Conservation (phyloP, 2,888 invertebrate genomes). For the Mellilla xanthometata region DNA sequence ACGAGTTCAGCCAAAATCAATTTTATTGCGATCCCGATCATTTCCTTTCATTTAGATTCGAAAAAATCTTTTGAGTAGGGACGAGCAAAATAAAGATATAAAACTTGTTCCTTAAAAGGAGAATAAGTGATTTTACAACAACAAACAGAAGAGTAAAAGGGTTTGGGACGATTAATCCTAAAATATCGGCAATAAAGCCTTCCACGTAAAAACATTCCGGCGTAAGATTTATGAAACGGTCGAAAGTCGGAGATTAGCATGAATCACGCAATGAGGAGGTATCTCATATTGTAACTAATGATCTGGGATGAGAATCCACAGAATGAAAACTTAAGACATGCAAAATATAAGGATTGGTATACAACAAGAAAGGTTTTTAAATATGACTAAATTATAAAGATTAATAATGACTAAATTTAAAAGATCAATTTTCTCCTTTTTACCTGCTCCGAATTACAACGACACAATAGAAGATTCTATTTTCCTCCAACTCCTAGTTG, state of each 20-base stretch:
- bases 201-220: constrained; percentile 19
- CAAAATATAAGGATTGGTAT: too few species aligned
- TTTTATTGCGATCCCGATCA: not conserved
- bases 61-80: constrained; percentile 3
- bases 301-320: not conserved
- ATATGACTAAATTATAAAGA: too few species aligned
- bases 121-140: constrained; percentile 6
- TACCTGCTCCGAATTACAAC: too few species aligned
- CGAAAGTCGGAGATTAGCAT: constrained; percentile 9
- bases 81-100: constrained; percentile 24
- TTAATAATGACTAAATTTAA: too few species aligned
- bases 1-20: constrained; percentile 1
- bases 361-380: too few species aligned
- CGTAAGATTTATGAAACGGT: constrained; percentile 17
- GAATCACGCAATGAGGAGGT: constrained; percentile 12
- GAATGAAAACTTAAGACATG: too few species aligned
- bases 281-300: constrained; percentile 3
- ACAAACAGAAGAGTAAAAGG: constrained; percentile 19
- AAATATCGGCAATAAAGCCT: constrained; percentile 28
- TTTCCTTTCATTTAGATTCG: not conserved
- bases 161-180: constrained; percentile 15
- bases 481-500: too few species aligned
- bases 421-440: too few species aligned
- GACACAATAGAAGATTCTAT: too few species aligned
- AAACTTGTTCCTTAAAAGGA: constrained; percentile 11